Conservation (phyloP, 1,140 invertebrate genomes). For the Bradynema listronoti region DNA sequence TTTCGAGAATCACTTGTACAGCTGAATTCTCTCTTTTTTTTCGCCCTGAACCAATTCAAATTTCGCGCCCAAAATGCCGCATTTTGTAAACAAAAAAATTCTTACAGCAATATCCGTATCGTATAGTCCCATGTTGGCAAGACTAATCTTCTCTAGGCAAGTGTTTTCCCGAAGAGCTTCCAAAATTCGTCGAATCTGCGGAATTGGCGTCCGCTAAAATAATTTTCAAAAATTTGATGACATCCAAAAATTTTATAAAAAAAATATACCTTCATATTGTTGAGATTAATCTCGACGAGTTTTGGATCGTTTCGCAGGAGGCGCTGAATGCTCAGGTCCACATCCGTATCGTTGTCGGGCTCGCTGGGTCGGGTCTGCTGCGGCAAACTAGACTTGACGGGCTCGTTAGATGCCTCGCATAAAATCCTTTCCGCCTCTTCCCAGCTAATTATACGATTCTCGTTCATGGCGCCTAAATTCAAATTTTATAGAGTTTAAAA, state of each 20-base stretch:
- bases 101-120: slow-evolving; percentile 60
- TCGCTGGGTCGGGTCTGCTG: slow-evolving; percentile 58
- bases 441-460: slow-evolving; percentile 41
- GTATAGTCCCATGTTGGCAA: slow-evolving; percentile 61
- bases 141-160: slow-evolving; percentile 58
- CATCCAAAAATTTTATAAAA: slow-evolving; percentile 4
- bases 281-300: slow-evolving; percentile 54
- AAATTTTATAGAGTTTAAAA: no score
- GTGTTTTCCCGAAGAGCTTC: slow-evolving; percentile 61
- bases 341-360: slow-evolving; percentile 62
- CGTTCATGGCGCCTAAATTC: slow-evolving; percentile 35
- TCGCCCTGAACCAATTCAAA: neutral
- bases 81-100: neutral
- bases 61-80: neutral
- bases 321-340: slow-evolving; percentile 59
- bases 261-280: slow-evolving; percentile 58
- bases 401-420: slow-evolving; percentile 38
- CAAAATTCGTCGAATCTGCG: slow-evolving; percentile 59
- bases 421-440: slow-evolving; percentile 56
- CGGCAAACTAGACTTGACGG: slow-evolving; percentile 49
- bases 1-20: no score
- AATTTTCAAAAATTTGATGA: slow-evolving; percentile 2
- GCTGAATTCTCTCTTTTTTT: neutral
- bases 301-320: slow-evolving; percentile 60
- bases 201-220: slow-evolving; percentile 60